A percentile compares a stretch with the other conserved stretches of the same genome.
Conservation (phyloP, 2,113 vertebrate genomes). For the Corvus cornix region DNA sequence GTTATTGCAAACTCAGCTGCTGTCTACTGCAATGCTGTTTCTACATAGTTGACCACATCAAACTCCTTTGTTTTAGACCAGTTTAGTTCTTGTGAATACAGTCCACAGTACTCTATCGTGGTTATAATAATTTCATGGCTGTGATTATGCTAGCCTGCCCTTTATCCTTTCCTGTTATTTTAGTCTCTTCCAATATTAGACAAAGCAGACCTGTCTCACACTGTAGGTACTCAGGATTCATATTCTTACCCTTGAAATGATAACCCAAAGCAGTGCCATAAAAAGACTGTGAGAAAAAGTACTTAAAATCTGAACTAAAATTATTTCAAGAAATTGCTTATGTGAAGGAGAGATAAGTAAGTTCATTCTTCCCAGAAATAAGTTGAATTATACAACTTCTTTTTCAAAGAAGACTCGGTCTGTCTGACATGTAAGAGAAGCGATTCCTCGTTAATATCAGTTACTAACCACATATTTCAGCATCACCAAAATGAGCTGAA, state of each 20-base stretch:
- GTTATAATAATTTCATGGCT: not conserved
- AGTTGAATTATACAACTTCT: not conserved
- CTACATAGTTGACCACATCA: not conserved
- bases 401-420: not conserved
- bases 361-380: not conserved
- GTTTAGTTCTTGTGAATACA: not conserved
- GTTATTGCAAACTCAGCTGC: not conserved
- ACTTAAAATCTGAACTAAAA: not conserved
- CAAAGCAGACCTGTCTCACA: not conserved
- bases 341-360: not conserved
- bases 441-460: not conserved
- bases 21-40: not conserved
- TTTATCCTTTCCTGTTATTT: conserved; percentile 20
- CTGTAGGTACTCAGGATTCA: not conserved
- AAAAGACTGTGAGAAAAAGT: not conserved
- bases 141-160: not conserved
- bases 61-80: not conserved
- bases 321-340: not conserved
- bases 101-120: not conserved
- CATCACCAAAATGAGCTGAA: not conserved
- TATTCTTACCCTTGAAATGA: not conserved
- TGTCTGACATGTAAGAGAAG: not conserved
- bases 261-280: not conserved
- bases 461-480: not conserved
- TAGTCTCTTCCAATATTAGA: not conserved